Evolutionary conservation across 2,113 vertebrate genomes (phyloP).

Genomic region (Anoplopoma fimbria): DNA sequence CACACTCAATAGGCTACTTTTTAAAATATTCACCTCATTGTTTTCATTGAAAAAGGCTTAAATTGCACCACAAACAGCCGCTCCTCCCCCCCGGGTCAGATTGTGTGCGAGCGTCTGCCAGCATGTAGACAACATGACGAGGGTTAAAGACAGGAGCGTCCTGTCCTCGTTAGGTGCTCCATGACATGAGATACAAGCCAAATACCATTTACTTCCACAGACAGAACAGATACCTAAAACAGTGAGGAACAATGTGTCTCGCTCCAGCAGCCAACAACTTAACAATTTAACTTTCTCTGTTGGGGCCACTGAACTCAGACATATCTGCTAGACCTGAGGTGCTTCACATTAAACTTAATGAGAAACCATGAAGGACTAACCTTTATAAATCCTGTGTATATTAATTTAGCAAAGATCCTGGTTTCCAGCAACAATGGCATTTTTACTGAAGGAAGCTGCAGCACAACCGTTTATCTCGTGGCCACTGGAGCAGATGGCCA

Average conservation of each 20-base stretch:
- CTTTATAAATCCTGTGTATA: not conserved
- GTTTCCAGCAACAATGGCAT: constrained; percentile 14
- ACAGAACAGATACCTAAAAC: constrained; percentile 23
- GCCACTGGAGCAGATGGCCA: constrained; percentile 37
- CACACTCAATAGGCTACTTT: constrained; percentile 45
- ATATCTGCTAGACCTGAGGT: constrained; percentile 4
- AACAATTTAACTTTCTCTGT: constrained; percentile 3
- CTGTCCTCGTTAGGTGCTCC: constrained; percentile 16
- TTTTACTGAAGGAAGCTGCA: constrained; percentile 32
- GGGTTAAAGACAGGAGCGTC: constrained; percentile 10
- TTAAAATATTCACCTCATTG: constrained; percentile 62
- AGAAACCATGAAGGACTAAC: not conserved
- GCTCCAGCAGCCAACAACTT: constrained; percentile 8
- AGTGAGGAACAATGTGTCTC: too few species aligned
- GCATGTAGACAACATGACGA: constrained; percentile 1
- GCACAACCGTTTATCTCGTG: constrained; percentile 29
- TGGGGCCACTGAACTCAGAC: not conserved
- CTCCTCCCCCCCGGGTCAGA: constrained; percentile 30
- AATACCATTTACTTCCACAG: constrained; percentile 24
- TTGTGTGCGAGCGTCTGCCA: constrained; percentile 11
- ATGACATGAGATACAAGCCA: constrained; percentile 43
- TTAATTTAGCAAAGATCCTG: not conserved
- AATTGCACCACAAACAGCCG: constrained; percentile 41
- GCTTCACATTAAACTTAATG: constrained; percentile 10
- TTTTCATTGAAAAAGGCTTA: constrained; percentile 69